Base-by-base conservation (phyloP, 2,797 vertebrate genomes). In the Potorous gilbertii region DNA sequence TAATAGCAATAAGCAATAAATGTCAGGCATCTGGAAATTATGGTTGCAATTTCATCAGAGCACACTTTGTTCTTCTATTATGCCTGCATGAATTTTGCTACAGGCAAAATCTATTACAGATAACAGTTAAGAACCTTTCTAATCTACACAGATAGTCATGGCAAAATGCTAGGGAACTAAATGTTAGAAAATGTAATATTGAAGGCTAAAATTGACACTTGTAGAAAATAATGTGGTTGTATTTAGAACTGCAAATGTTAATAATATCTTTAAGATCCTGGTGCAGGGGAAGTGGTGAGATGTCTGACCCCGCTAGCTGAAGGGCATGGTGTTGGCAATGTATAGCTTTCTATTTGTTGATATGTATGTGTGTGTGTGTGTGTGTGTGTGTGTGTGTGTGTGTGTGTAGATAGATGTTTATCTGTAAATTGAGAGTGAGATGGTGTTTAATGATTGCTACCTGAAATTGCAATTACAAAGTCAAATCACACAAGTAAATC, bases 1-100 rank as follows among this genome's bases (percentile, higher is more conserved):
- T 99, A 99, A 99, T 99, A 98, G 99, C 98, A 99, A 98, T 98
- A 98, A 99, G 98, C 99, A 98, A 99, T 99, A 99, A 99, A 99
- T 99, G 98, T 99, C 99, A 99, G 99, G 98, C 98, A 98, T 98
- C 98, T 99, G 98, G 99, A 99, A 99, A 99, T 99, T 99, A 99
- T 99, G 98, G 98, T 97, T 98, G 98, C 99, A 99, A 99, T 99
- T 99, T 99, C 98, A 98, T 99, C 98, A 98, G 98, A 98, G 98
- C 98, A 99, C 98, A 99, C 98, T 99, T 99, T 99, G 98, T 99
- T 99, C 98, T 99, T 98, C 98, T 99, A 99, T 99, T 99, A 98
- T 98, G 98, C 98, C 98, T 99, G 98, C 98, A 98, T 99, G 98
- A 98, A 98, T 99, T 99, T 99, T 98, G 99, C 99, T 98, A 98